Evolutionary conservation across 2,113 vertebrate genomes (phyloP), one percentile per base, ranked within the genome.

Genomic region (Epinephelus lanceolatus): DNA sequence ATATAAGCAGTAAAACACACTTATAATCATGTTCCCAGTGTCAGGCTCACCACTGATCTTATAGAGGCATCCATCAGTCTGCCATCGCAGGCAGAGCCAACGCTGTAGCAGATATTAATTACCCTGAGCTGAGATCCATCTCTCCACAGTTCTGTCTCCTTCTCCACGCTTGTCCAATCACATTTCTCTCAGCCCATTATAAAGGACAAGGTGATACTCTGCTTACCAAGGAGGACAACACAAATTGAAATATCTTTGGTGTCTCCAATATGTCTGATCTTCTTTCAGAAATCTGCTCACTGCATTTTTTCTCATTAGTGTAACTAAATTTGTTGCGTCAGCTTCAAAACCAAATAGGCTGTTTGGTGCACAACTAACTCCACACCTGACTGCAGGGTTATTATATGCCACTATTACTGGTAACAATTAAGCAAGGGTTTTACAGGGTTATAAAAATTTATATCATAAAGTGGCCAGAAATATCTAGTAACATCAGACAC

Each of bases 101-200:
- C 19, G 37, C 85, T 80, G 88, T 67, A 83, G 88, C 88, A 92
- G 90, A 91, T 94, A 93, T 95, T 95, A 95, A 95, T 95, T 95
- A 93, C 90, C 73, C 79, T 19, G 77, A 84, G 89, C 84, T 61
- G 69, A 87, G 89, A 84, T 83, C 88, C 67, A 75, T 91, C 86
- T 86, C 88, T 89, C 59, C 83, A 81, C 87, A 88, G 86, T 75
- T 81, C 84, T 80, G 85, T 87, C 90, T 89, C 83, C 78, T 85
- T 88, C 85, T 92, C 90, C 89, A 94, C 80, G 89, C 93, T 88
- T 93, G 90, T 93, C 93, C 93, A 84, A 91, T 92, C 90, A 86
- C 92, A 93, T 94, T 94, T 92, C 90, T 93, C 90, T 90, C 88
- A 91, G 73, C 77, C 83, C 61, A 92, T 92, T 94, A 92, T 89